Evolutionary conservation across 2,888 invertebrate genomes (phyloP).

Genomic region (Julus scanicus): DNA sequence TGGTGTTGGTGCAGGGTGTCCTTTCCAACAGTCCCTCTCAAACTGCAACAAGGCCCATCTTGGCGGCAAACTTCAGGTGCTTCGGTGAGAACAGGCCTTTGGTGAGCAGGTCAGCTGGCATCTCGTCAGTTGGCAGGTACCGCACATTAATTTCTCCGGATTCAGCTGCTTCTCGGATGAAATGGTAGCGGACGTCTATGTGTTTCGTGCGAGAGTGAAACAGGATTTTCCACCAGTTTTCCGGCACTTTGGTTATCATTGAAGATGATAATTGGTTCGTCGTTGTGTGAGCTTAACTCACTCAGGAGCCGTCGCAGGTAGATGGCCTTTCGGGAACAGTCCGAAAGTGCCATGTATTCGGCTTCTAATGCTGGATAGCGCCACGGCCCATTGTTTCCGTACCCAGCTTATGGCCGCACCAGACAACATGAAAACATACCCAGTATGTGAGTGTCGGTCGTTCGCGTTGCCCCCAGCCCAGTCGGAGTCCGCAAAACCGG

Average conservation of each 20-base stretch:
- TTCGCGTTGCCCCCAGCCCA: constrained; percentile 38
- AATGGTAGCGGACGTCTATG: constrained; percentile 60
- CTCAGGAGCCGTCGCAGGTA: constrained; percentile 6
- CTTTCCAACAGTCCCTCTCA: too few relatives aligned
- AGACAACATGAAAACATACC: neutral
- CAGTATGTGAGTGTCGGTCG: constrained; percentile 22
- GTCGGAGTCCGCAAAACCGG: constrained; percentile 53
- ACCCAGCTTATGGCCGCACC: neutral
- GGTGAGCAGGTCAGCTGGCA: constrained; percentile 56
- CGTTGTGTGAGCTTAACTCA: neutral
- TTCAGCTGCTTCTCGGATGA: constrained; percentile 54
- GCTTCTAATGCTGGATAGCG: constrained; percentile 23
- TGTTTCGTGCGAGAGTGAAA: constrained; percentile 61
- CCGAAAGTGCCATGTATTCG: neutral
- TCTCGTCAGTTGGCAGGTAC: constrained; percentile 51
- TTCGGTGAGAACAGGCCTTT: neutral
- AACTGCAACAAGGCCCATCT: constrained; percentile 41
- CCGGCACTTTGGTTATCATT: constrained; percentile 59
- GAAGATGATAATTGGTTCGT: neutral
- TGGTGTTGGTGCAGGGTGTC: too few relatives aligned
- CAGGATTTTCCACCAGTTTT: constrained; percentile 57
- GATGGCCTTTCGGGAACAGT: neutral
- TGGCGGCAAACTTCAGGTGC: constrained; percentile 32
- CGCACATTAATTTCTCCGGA: constrained; percentile 53
- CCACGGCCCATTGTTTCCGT: neutral